Conservation (phyloP, 2,888 invertebrate species). For the Xestia sexstrigata region DNA sequence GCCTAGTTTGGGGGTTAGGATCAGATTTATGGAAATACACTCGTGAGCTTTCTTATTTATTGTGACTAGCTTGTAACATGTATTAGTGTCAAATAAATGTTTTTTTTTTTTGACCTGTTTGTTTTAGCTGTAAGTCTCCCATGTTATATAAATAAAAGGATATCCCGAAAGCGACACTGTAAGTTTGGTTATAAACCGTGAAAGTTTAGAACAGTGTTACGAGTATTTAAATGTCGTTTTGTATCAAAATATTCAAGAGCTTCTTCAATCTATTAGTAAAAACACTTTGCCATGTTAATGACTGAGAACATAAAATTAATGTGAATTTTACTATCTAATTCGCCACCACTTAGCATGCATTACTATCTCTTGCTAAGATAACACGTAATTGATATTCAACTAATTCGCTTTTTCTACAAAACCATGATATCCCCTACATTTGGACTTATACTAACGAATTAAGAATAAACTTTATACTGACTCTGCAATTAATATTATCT, state of each 20-base stretch:
- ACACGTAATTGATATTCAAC: slow-evolving; percentile 44
- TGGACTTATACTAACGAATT: slow-evolving; percentile 33
- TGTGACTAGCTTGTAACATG: too few species aligned
- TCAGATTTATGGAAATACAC: too few species aligned
- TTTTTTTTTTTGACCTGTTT: too few species aligned
- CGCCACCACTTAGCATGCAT: slow-evolving; percentile 24
- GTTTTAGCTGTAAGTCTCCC: too few species aligned
- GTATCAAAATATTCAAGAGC: neutral
- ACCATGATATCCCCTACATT: slow-evolving; percentile 20
- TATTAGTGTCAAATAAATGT: too few species aligned
- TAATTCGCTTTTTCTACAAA: slow-evolving; percentile 19
- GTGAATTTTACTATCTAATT: slow-evolving; percentile 12
- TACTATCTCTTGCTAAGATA: slow-evolving; percentile 38
- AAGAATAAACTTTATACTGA: slow-evolving; percentile 17
- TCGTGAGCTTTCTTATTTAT: too few species aligned
- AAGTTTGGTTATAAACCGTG: too few species aligned
- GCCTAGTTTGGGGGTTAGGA: too few species aligned
- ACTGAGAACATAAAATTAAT: slow-evolving; percentile 4
- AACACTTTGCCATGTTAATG: neutral
- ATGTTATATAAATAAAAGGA: too few species aligned
- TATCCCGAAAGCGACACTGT: too few species aligned
- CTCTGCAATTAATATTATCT: slow-evolving; percentile 57
- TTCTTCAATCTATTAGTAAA: neutral
- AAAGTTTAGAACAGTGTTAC: too few species aligned
- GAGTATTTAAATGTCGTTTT: neutral